Conservation (phyloP, 2,113 vertebrate species). For the Macquaria ambigua region DNA sequence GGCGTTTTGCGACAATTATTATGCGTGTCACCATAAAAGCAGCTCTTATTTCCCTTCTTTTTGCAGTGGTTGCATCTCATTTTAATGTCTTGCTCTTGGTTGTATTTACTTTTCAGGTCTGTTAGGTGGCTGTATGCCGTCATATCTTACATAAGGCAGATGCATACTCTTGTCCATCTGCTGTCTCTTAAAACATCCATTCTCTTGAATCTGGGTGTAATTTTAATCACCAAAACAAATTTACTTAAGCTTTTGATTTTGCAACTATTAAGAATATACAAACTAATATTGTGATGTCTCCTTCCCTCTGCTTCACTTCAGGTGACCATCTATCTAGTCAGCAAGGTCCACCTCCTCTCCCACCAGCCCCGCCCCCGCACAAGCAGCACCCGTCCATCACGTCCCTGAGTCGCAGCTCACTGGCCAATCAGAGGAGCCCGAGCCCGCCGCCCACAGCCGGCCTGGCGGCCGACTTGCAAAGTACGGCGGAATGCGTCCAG, state of each 20-base stretch:
- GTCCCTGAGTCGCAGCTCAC: conserved; percentile 94
- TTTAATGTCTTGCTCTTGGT: conserved; percentile 74
- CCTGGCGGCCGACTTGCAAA: conserved; percentile 98
- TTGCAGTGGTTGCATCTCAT: conserved; percentile 73
- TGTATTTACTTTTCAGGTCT: conserved; percentile 75
- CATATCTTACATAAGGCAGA: conserved; percentile 51
- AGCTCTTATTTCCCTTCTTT: conserved; percentile 59
- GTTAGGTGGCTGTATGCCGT: conserved; percentile 39
- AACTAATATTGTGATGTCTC: background rate
- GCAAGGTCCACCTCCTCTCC: conserved; percentile 92
- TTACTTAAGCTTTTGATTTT: conserved; percentile 4
- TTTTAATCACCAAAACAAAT: conserved; percentile 39
- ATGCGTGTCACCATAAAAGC: conserved; percentile 71
- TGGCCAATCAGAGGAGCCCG: conserved; percentile 97
- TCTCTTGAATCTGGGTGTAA: background rate
- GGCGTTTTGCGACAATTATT: conserved; percentile 78
- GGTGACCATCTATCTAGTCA: conserved; percentile 93
- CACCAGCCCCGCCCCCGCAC: conserved; percentile 92
- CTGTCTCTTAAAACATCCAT: background rate
- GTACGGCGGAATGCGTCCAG: conserved; percentile 99
- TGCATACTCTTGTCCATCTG: conserved; percentile 48
- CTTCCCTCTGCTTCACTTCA: conserved; percentile 34
- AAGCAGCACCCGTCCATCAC: conserved; percentile 96
- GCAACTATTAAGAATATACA: background rate
- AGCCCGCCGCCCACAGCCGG: conserved; percentile 96